These are phyloP conservation scores for Erythrolamprus reginae DNA, from an alignment of 2,113 vertebrate genomes.

Conservation along the genomic window DNA sequence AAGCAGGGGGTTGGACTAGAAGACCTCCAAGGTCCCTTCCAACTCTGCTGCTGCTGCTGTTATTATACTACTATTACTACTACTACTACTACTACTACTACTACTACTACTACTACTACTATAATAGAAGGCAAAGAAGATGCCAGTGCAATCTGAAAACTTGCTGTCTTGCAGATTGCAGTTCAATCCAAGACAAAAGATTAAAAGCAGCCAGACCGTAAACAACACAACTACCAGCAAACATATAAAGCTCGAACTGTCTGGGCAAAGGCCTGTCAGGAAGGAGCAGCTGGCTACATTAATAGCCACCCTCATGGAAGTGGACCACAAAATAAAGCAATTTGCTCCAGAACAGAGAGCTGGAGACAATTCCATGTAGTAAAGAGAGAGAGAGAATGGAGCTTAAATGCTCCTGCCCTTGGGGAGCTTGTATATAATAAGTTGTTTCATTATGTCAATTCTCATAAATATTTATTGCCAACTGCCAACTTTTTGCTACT, in stretches of 20 bases:
- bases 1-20: no score
- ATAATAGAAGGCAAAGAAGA: background rate
- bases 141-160: background rate
- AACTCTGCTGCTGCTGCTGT: no score
- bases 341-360: slow-evolving; percentile 62
- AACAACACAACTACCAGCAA: background rate
- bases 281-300: slow-evolving; percentile 61
- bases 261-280: slow-evolving; percentile 48
- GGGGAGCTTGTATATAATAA: slow-evolving; percentile 47
- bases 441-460: slow-evolving; percentile 59
- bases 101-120: no score
- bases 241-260: slow-evolving; percentile 9
- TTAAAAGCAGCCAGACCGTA: no score
- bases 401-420: slow-evolving; percentile 52
- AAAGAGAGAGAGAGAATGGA: slow-evolving; percentile 25
- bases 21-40: no score
- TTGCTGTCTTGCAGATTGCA: background rate
- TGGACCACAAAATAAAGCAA: slow-evolving; percentile 63
- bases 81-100: no score
- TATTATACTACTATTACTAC: no score
- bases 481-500: slow-evolving; percentile 46
- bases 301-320: slow-evolving; percentile 61
- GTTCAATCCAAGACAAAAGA: background rate
- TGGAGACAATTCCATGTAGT: slow-evolving; percentile 52
- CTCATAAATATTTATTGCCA: slow-evolving; percentile 66